Evolutionary conservation across 2,888 invertebrate species (phyloP).

Genomic region (Hydraecia micacea): DNA sequence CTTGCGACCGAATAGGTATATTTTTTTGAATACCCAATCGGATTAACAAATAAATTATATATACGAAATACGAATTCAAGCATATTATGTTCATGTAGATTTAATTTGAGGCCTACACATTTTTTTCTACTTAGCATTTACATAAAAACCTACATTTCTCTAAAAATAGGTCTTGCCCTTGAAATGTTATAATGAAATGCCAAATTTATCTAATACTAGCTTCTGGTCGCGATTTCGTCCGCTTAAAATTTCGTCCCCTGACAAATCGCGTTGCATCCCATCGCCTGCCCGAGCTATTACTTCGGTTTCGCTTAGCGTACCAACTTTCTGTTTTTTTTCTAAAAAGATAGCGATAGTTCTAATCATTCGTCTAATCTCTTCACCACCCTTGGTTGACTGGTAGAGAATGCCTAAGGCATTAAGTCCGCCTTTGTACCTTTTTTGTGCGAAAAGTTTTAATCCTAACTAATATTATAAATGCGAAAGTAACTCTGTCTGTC

Average conservation of each 20-base stretch:
- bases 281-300: neutral
- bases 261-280: neutral
- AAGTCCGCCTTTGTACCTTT: too few relatives aligned
- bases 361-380: too few relatives aligned
- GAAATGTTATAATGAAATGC: too few relatives aligned
- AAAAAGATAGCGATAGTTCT: too few relatives aligned
- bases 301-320: neutral
- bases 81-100: conserved; percentile 19
- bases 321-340: accelerated
- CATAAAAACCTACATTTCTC: neutral
- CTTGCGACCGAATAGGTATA: conserved; percentile 49
- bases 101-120: conserved; percentile 2
- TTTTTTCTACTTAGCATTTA: conserved; percentile 5
- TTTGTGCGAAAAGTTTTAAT: too few relatives aligned
- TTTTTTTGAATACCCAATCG: conserved; percentile 56
- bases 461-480: too few relatives aligned
- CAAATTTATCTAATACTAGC: neutral
- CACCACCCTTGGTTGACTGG: too few relatives aligned
- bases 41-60: conserved; percentile 63
- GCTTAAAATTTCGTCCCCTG: neutral
- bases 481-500: too few relatives aligned
- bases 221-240: neutral
- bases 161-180: neutral
- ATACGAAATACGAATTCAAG: conserved; percentile 25
- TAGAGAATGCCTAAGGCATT: too few relatives aligned